Evolutionary conservation across 2,888 invertebrate genomes (phyloP), one percentile per base, ranked within the genome.

Genomic region (Anthophora plumipes): DNA sequence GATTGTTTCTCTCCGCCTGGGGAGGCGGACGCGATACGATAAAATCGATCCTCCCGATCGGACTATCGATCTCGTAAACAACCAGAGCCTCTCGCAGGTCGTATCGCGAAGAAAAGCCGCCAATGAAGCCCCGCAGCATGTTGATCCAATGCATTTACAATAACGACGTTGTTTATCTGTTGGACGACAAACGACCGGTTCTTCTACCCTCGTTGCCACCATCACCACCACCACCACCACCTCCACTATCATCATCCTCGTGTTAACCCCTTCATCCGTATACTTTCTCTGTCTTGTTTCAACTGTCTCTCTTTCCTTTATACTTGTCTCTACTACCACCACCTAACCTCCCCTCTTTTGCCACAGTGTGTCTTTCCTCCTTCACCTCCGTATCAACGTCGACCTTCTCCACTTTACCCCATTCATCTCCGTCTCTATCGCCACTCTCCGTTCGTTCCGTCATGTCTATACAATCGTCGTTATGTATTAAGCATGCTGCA

Each of bases 101-200:
- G 82, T 71, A 82, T 84, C 86, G 89, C 82, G 87, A 88, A 89
- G 88, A 87, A 86, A 90, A 88, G 76, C 87, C 84, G 87, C 88
- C 85, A 89, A 86, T 85, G 86, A 88, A 89, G 88, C 85, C 85
- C 87, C 77, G 84, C 84, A 87, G 88, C 82, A 78, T 89, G 88
- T 89, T 90, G 88, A 87, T 88, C 83, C 86, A 88, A 84, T 89
- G 84, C 86, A 90, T 90, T 90, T 85, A 88, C 90, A 90, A 90
- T 88, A 90, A 90, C 89, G 88, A 89, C 88, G 84, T 89, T 90
- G 90, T 90, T 90, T 89, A 88, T 86, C 85, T 83, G 85, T 80
- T 87, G 74, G 76, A 87, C 88, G 89, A 88, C 88, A 89, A 89
- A 88, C 87, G 90, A 85, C 84, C 82, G 86, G 84, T 83, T 89